Evolutionary conservation across 2,113 vertebrate species (phyloP).

Genomic region (Gasterosteus nipponicus): DNA sequence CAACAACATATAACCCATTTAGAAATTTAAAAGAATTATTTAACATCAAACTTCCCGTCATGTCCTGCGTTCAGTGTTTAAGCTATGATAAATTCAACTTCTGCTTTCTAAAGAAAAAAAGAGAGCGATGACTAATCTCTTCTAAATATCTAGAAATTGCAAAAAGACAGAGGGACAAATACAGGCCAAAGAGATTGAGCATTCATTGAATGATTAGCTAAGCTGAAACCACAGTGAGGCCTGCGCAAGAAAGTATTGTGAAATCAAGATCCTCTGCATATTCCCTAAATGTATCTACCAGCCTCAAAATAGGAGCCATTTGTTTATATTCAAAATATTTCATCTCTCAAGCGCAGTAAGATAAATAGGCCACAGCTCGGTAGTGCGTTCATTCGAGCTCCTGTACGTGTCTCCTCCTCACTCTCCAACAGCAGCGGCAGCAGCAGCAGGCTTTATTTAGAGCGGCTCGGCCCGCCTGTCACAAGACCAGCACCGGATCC

Average conservation of each 20-base stretch:
- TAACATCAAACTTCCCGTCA: background rate
- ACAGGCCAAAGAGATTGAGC: background rate
- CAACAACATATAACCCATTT: background rate
- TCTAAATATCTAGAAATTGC: background rate
- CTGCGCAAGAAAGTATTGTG: slow-evolving; percentile 45
- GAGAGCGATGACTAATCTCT: background rate
- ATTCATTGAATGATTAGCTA: slow-evolving; percentile 4
- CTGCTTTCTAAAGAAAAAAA: background rate
- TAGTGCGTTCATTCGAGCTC: background rate
- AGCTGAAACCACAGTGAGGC: slow-evolving; percentile 29
- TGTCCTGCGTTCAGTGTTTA: background rate
- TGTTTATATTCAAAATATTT: background rate
- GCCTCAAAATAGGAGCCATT: background rate
- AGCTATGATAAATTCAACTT: slow-evolving; percentile 3
- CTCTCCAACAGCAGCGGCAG: slow-evolving; percentile 43
- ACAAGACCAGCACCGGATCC: slow-evolving; percentile 71
- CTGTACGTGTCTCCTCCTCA: slow-evolving; percentile 1
- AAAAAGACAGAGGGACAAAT: background rate
- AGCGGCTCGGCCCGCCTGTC: slow-evolving; percentile 67
- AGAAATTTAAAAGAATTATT: background rate
- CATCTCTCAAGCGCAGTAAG: background rate
- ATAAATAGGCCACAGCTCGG: background rate
- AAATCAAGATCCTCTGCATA: slow-evolving; percentile 45
- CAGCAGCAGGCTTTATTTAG: slow-evolving; percentile 72
- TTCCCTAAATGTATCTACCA: slow-evolving; percentile 14